phyloP scores from a whole-genome alignment of 2,888 invertebrate species.

The Stenurella melanura region DNA sequence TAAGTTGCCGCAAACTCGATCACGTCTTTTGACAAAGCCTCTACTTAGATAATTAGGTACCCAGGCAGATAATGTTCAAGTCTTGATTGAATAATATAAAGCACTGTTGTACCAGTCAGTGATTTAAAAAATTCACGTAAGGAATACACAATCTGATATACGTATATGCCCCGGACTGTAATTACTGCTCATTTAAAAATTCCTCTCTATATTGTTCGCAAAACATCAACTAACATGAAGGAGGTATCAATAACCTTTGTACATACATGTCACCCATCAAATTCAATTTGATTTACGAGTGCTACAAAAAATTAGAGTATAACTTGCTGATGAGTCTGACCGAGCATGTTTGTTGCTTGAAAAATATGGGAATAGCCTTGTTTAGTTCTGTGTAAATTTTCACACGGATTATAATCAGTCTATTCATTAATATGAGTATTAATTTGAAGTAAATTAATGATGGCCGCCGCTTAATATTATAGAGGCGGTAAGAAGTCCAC shows the following conservation, averaged over 20 bases:
- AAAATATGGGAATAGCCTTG: neutral
- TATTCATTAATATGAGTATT: conserved; percentile 10
- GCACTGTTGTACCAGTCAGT: no score
- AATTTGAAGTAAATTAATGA: conserved; percentile 12
- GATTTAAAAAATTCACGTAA: no score
- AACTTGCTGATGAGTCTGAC: neutral
- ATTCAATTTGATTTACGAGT: neutral
- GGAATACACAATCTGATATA: no score
- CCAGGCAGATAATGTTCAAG: no score
- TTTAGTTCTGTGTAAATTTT: conserved; percentile 2
- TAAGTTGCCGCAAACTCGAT: no score
- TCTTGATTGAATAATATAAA: no score
- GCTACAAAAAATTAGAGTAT: neutral
- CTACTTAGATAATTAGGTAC: no score
- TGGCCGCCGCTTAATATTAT: neutral
- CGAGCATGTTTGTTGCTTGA: neutral
- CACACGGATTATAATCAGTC: conserved; percentile 9
- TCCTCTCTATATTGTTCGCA: no score
- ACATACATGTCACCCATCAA: neutral
- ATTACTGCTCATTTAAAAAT: no score
- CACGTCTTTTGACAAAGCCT: no score
- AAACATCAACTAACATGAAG: no score
- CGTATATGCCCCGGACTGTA: no score
- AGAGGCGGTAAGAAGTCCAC: neutral
- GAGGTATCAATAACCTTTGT: neutral